Percentiles rank a stretch among this genome's conserved stretches.
These are phyloP conservation scores for Cardinalis cardinalis DNA, from an alignment of 2,113 vertebrate genomes.

Conservation along the genomic window DNA sequence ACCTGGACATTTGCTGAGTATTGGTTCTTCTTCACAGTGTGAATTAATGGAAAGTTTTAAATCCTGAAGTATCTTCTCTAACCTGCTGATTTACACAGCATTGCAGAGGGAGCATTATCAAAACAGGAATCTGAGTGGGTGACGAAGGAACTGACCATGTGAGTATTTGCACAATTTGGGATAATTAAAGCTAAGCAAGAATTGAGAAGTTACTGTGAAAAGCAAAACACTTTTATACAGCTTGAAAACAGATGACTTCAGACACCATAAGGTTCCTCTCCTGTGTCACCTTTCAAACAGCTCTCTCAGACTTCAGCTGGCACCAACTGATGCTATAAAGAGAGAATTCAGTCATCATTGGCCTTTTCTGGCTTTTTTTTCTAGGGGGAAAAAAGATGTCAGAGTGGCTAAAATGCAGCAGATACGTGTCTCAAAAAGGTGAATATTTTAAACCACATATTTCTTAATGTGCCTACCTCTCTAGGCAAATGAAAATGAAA, in stretches of 20 bases:
- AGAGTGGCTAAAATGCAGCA: background rate
- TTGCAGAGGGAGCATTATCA: background rate
- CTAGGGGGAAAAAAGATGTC: background rate
- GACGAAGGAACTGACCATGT: background rate
- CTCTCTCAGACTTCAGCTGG: background rate
- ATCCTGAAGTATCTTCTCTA: background rate
- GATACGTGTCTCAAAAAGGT: background rate
- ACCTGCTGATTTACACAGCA: background rate
- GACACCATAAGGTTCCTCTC: background rate
- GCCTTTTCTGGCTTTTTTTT: background rate
- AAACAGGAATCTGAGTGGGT: background rate
- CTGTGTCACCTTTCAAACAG: background rate
- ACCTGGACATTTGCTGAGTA: background rate
- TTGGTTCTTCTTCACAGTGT: background rate
- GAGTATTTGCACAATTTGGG: background rate
- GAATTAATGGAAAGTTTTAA: background rate
- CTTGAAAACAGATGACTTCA: background rate
- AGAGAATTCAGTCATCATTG: background rate
- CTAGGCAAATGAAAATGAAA: background rate
- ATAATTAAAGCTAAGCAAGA: background rate
- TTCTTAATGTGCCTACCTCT: background rate
- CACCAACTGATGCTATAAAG: background rate
- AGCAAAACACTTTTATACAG: background rate
- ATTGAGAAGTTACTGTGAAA: background rate
- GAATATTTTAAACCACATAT: background rate